phyloP scores from a whole-genome alignment of 2,888 invertebrate species.

The Cecidostiba fungosa region DNA sequence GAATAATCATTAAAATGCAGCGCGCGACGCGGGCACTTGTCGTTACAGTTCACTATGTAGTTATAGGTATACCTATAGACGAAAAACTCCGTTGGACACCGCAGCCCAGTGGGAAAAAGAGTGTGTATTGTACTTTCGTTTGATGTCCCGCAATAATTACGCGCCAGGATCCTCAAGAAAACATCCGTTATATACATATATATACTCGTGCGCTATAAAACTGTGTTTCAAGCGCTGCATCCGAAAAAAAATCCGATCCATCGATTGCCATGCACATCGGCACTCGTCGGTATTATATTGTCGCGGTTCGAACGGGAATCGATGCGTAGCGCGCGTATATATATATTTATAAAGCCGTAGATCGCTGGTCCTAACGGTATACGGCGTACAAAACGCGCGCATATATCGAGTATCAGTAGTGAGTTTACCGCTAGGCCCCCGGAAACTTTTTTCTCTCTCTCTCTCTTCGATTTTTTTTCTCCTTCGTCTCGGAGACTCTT shows the following conservation, averaged over 20 bases:
- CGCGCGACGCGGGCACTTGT: slow-evolving; percentile 21
- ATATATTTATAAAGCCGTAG: slow-evolving; percentile 27
- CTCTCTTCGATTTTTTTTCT: background rate
- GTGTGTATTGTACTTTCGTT: background rate
- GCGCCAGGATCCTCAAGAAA: no score
- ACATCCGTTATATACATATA: no score
- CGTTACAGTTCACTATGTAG: background rate
- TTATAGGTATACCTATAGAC: background rate
- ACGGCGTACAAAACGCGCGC: background rate
- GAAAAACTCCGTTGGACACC: background rate
- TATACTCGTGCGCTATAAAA: background rate
- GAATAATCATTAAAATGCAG: slow-evolving; percentile 53
- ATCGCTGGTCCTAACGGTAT: slow-evolving; percentile 50
- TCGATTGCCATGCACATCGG: background rate
- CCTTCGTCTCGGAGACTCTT: no score
- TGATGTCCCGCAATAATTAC: no score
- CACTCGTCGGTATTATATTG: background rate
- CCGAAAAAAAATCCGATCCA: slow-evolving; percentile 9
- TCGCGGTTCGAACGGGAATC: slow-evolving; percentile 40
- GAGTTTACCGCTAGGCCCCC: slow-evolving; percentile 52
- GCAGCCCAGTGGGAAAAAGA: background rate
- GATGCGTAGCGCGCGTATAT: background rate
- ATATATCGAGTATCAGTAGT: slow-evolving; percentile 25
- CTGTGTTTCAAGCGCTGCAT: background rate
- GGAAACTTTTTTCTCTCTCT: slow-evolving; percentile 43